Percentiles rank a stretch among this genome's conserved stretches.
Evolutionary conservation across 2,888 invertebrate genomes (phyloP).

Genomic region (Uropetala carovei): DNA sequence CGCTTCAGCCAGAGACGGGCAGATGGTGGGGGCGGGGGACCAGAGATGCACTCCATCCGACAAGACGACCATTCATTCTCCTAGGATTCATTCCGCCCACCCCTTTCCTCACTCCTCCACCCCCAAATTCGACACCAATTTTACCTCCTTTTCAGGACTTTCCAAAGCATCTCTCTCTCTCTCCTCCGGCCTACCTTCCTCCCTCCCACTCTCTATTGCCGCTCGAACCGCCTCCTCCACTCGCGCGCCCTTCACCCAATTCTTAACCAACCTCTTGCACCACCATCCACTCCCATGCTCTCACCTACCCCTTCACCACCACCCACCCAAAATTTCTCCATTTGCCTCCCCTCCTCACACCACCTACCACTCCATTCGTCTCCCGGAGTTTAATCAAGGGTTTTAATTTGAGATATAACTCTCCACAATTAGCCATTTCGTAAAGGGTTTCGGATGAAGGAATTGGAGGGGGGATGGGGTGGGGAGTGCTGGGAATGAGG

Average conservation of each 20-base stretch:
- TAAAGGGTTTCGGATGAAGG: conserved; percentile 33
- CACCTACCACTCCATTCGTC: neutral
- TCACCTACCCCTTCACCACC: neutral
- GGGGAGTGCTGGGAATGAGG: neutral
- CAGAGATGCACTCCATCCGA: conserved; percentile 4
- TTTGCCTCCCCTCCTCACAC: neutral
- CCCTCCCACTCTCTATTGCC: neutral
- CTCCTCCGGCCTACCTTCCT: neutral
- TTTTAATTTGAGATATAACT: conserved; percentile 47
- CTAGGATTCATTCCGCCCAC: neutral
- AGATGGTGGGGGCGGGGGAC: neutral
- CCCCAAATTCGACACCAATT: neutral
- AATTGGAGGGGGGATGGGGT: neutral
- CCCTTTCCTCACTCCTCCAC: neutral
- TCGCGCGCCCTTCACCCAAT: conserved; percentile 26
- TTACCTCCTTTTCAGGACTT: neutral
- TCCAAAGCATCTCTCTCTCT: neutral
- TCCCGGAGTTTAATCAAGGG: conserved; percentile 4
- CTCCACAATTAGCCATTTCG: conserved; percentile 37
- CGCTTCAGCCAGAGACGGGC: neutral
- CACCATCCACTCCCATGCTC: neutral
- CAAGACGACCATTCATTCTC: conserved; percentile 30
- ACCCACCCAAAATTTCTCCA: neutral
- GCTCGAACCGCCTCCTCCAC: neutral
- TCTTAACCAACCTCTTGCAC: neutral